Evolutionary conservation across 2,888 invertebrate genomes (phyloP), one percentile per base, ranked within the genome.

Genomic region (Xestia sexstrigata): DNA sequence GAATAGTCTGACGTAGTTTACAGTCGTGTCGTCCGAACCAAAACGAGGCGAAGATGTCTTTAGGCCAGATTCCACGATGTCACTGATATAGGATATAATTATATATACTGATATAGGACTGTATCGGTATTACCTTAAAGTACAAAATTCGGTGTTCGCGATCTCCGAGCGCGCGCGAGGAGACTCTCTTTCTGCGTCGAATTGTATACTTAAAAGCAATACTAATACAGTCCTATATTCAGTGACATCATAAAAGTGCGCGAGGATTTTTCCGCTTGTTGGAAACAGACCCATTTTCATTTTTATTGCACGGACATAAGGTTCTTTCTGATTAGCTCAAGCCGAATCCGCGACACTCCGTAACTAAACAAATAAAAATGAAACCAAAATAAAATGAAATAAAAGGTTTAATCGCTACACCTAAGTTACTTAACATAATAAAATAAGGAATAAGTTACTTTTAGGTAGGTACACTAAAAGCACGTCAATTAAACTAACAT

Each of bases 401-500:
- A 81, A 78, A 76, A 67, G n/a, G 73, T 88, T 87, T 88, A 86
- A 83, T 87, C 58, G 39, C 74, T 87, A 89, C 74, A 82, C 49
- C 71, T 86, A 84, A 81, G 39, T 87, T 78, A 83, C 88, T 80
- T 83, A 85, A 78, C 63, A 70, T 81, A 78, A 79, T 81, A 80
- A 79, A 80, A 60, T 73, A 80, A 73, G 60, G 62, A 84, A 78
- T 78, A 78, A 79, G 67, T 72, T 74, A 81, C 77, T 84, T 73
- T 70, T 68, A 76, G 70, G 82, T 3, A 35, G 35, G 35, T 81
- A 77, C 78, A 82, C 49, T 52, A 85, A 81, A 13, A 78, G 69
- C 52, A 79, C 55, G 17, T 70, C 55, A 62, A 60, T 73, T 67
- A 70, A 78, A 62, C 35, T 47, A 39, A 20, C 62, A n/a, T n/a